These are phyloP conservation scores for Casuarius casuarius DNA, from an alignment of 2,113 vertebrate species.

Conservation along the genomic window DNA sequence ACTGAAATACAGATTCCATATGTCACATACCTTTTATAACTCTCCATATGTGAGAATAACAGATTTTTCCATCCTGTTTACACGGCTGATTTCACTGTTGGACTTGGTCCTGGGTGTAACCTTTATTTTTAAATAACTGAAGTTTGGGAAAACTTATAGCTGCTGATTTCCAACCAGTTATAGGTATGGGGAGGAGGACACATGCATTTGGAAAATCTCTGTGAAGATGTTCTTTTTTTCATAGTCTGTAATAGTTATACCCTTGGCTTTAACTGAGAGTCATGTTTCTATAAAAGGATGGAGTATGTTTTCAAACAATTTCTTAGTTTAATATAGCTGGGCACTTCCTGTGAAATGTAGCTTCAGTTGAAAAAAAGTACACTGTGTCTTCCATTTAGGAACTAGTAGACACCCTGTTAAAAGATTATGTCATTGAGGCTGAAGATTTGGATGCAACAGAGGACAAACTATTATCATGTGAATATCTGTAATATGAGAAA, in stretches of 20 bases:
- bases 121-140: conserved; percentile 52
- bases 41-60: conserved; percentile 26
- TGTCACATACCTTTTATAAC: conserved; percentile 42
- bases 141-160: conserved; percentile 20
- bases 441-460: conserved; percentile 8
- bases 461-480: conserved; percentile 32
- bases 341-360: conserved; percentile 25
- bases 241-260: neutral
- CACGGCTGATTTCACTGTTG: conserved; percentile 62
- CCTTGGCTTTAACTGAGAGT: neutral
- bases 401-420: conserved; percentile 38
- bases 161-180: neutral
- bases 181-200: neutral
- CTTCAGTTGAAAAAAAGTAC: conserved; percentile 23
- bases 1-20: conserved; percentile 35
- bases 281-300: conserved; percentile 15
- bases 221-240: neutral
- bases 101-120: conserved; percentile 59
- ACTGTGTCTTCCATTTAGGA: conserved; percentile 28
- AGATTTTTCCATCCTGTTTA: conserved; percentile 60
- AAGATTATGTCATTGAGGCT: conserved; percentile 26
- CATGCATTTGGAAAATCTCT: neutral
- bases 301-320: conserved; percentile 45
- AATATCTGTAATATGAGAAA: conserved; percentile 29
- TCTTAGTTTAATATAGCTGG: conserved; percentile 41